These are phyloP conservation scores for Antechinus stuartii DNA, from an alignment of 2,113 vertebrate genomes.

Conservation along the genomic window DNA sequence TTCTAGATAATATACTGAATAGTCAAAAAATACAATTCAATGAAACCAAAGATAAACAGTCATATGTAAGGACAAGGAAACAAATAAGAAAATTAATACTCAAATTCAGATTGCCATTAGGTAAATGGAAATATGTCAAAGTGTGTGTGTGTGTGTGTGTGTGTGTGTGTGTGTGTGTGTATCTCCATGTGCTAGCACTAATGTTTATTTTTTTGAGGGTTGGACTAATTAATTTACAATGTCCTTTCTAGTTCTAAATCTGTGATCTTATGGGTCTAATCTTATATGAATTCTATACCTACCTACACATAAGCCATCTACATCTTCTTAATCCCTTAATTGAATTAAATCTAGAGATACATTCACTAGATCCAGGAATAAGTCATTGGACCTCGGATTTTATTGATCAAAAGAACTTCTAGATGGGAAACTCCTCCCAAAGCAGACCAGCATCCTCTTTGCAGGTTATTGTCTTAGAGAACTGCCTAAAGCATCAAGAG, in stretches of 20 bases:
- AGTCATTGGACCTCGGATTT: background rate
- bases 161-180: background rate
- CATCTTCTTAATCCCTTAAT: background rate
- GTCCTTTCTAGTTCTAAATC: constrained; percentile 34
- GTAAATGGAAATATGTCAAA: background rate
- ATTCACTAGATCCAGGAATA: background rate
- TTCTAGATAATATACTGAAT: constrained; percentile 43
- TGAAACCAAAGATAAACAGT: constrained; percentile 15
- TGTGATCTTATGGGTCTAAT: background rate
- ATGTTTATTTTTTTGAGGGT: background rate
- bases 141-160: background rate
- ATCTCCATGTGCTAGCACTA: background rate
- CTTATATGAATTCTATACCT: background rate
- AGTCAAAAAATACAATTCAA: constrained; percentile 3
- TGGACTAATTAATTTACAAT: background rate
- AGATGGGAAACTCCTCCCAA: background rate
- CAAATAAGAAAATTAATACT: background rate
- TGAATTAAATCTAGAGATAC: background rate
- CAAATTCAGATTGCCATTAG: background rate
- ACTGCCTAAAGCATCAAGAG: background rate
- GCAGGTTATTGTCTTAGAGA: background rate
- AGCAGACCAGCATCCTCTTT: background rate
- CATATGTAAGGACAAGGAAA: background rate
- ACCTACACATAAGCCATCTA: background rate
- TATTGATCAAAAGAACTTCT: background rate